Conservation (phyloP, 2,888 invertebrate genomes). For the Tenthredo mesomela region DNA sequence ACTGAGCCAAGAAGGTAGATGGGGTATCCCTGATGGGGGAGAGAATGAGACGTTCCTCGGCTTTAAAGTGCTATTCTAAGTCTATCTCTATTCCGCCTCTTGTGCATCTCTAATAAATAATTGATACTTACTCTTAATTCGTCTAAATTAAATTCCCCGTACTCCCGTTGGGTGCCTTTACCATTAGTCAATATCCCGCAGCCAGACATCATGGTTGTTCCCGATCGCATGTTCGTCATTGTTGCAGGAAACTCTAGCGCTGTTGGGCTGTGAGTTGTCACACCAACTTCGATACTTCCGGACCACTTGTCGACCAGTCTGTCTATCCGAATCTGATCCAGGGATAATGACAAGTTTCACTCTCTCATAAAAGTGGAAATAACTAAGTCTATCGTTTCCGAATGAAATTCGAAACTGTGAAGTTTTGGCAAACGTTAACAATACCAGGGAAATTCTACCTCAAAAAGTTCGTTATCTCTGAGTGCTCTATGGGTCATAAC, state of each 20-base stretch:
- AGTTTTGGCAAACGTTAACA: background rate
- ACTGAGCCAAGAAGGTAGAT: background rate
- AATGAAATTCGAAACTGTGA: background rate
- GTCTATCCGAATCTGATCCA: slow-evolving; percentile 89
- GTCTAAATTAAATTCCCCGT: slow-evolving; percentile 96
- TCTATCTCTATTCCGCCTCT: background rate
- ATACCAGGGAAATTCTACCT: slow-evolving; percentile 77
- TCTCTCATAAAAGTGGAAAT: background rate
- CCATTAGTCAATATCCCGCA: slow-evolving; percentile 98
- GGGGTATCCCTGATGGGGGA: background rate
- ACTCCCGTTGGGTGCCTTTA: slow-evolving; percentile 95
- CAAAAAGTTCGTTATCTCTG: slow-evolving; percentile 93
- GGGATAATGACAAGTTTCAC: slow-evolving; percentile 32
- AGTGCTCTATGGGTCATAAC: slow-evolving; percentile 96
- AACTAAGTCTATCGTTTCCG: background rate
- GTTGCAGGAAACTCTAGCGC: slow-evolving; percentile 96
- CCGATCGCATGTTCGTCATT: slow-evolving; percentile 95
- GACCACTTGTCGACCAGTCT: slow-evolving; percentile 97
- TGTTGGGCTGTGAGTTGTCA: slow-evolving; percentile 95
- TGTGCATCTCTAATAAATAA: background rate
- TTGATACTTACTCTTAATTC: slow-evolving; percentile 86
- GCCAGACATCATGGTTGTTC: slow-evolving; percentile 98
- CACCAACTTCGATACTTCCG: slow-evolving; percentile 95
- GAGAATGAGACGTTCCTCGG: slow-evolving; percentile 1
- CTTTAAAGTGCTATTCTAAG: background rate